phyloP scores from a whole-genome alignment of 2,797 vertebrate genomes.

The Aselliscus stoliczkanus region DNA sequence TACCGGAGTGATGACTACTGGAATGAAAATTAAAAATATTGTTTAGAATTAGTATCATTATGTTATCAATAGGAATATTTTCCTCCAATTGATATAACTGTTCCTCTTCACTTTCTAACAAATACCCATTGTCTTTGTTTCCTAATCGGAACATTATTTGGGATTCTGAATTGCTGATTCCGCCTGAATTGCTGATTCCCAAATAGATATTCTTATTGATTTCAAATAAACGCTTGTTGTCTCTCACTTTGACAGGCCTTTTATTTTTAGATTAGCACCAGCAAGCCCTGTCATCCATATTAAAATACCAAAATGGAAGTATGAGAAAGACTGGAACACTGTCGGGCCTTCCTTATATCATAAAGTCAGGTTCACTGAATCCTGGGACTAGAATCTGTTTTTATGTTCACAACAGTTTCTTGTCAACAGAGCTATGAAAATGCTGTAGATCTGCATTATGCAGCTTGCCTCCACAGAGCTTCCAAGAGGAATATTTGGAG shows the following conservation, averaged over 20 bases:
- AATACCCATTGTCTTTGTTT: background rate
- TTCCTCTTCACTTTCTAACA: background rate
- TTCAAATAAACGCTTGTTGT: background rate
- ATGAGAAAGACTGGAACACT: background rate
- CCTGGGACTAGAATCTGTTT: background rate
- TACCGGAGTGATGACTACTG: background rate
- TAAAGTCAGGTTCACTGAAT: background rate
- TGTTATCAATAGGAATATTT: background rate
- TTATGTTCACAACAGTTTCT: background rate
- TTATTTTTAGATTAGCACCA: background rate
- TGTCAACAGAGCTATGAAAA: background rate
- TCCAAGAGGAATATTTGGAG: background rate
- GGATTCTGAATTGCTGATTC: background rate
- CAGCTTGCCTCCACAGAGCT: background rate
- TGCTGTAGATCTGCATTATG: background rate
- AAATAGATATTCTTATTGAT: background rate
- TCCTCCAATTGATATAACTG: background rate
- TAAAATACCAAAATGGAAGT: background rate
- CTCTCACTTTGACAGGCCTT: background rate
- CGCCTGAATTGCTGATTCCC: background rate
- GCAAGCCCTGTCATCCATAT: background rate
- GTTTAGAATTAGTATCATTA: background rate
- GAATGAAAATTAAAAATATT: background rate
- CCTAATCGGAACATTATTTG: background rate
- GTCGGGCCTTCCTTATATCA: background rate